Conservation (phyloP, 2,888 invertebrate genomes). For the Agonum fuliginosum region DNA sequence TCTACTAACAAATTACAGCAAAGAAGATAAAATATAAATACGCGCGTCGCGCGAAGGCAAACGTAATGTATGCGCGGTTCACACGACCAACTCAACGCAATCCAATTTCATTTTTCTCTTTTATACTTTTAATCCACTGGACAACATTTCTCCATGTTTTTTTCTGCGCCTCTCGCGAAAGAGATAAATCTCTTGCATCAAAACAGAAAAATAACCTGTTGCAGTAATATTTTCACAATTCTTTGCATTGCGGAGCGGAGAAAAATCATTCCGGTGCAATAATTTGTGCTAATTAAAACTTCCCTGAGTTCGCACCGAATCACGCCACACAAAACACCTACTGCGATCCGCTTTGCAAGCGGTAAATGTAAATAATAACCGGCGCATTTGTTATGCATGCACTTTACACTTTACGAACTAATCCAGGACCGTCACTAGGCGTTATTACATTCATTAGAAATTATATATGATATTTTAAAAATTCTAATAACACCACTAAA, state of each 20-base stretch:
- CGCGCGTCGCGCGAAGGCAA: neutral
- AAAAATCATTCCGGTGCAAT: constrained; percentile 51
- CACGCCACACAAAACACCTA: constrained; percentile 54
- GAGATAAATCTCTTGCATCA: constrained; percentile 51
- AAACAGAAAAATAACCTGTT: constrained; percentile 44
- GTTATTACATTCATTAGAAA: too few relatives aligned
- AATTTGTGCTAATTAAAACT: constrained; percentile 57
- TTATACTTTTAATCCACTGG: constrained; percentile 28
- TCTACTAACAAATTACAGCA: constrained; percentile 31
- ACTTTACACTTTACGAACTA: too few relatives aligned
- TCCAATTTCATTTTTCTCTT: constrained; percentile 40
- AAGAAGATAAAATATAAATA: constrained; percentile 38
- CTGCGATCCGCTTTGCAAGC: constrained; percentile 36
- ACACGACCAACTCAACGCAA: constrained; percentile 30
- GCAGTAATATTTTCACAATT: constrained; percentile 46
- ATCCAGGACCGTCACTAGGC: too few relatives aligned
- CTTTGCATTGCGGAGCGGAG: constrained; percentile 18
- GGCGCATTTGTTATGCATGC: constrained; percentile 42
- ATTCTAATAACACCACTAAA: too few relatives aligned
- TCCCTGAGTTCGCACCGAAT: constrained; percentile 46
- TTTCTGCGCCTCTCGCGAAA: constrained; percentile 1
- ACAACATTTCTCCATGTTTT: constrained; percentile 36
- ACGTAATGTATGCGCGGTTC: constrained; percentile 35
- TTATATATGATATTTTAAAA: too few relatives aligned
- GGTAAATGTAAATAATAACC: constrained; percentile 49